Percentiles rank a stretch among this genome's conserved stretches.
Evolutionary conservation across 2,888 invertebrate species (phyloP).

Genomic region (Drosophila formosana): DNA sequence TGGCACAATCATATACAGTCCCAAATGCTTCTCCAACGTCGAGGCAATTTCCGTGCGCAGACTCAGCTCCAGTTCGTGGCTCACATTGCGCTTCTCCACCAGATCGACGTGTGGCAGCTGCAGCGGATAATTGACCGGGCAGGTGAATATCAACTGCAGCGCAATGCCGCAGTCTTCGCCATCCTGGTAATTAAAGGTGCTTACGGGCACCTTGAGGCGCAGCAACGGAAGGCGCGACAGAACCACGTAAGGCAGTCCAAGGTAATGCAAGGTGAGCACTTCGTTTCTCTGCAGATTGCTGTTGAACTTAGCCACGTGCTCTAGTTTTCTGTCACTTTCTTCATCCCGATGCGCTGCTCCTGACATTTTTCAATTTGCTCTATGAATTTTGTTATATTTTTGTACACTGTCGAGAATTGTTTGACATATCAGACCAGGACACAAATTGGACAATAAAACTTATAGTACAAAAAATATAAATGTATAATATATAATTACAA

Average conservation of each 20-base stretch:
- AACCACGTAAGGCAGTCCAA: conserved; percentile 64
- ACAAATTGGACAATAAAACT: neutral
- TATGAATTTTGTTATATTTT: conserved; percentile 3
- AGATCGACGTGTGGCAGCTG: conserved; percentile 57
- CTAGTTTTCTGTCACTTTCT: neutral
- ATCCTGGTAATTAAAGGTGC: conserved; percentile 55
- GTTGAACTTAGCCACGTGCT: conserved; percentile 18
- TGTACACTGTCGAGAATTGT: conserved; percentile 22
- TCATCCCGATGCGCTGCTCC: neutral
- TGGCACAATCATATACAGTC: conserved; percentile 66
- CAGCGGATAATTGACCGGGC: conserved; percentile 60
- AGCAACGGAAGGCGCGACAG: conserved; percentile 50
- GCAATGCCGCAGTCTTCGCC: conserved; percentile 50
- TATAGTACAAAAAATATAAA: too few species aligned
- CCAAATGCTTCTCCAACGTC: conserved; percentile 58
- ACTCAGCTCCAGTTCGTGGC: conserved; percentile 41
- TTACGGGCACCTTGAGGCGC: conserved; percentile 56
- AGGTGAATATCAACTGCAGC: conserved; percentile 63
- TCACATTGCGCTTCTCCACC: conserved; percentile 59
- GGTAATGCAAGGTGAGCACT: conserved; percentile 63
- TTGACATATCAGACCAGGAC: conserved; percentile 43
- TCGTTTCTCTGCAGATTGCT: conserved; percentile 61
- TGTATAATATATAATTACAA: too few species aligned
- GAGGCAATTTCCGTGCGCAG: conserved; percentile 46
- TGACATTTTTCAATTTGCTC: conserved; percentile 7